A percentile compares a stretch with the other conserved stretches of the same genome.
Conservation (phyloP, 1,140 invertebrate genomes). For the Leptinotarsa defecta region DNA sequence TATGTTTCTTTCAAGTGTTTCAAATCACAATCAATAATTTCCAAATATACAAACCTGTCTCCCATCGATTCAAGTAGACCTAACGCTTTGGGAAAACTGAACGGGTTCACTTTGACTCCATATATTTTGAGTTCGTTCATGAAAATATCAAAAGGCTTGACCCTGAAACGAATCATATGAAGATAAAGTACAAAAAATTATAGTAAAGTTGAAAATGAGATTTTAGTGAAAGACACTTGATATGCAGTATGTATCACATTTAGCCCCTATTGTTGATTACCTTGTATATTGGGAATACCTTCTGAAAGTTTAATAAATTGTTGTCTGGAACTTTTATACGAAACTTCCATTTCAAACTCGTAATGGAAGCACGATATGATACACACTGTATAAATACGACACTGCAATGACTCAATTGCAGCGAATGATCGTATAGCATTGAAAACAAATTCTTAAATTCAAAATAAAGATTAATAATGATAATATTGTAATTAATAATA, state of each 20-base stretch:
- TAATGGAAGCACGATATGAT: no score
- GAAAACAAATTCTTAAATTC: no score
- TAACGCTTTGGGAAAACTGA: conserved; percentile 66
- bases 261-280: neutral
- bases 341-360: neutral
- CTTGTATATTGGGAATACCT: neutral
- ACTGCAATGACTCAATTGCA: no score
- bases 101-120: conserved; percentile 71
- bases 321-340: neutral
- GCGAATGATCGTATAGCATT: no score
- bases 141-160: conserved; percentile 63
- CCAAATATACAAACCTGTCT: conserved; percentile 54
- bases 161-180: conserved; percentile 38
- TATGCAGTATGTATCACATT: no score
- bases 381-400: no score
- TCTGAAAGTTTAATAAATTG: neutral
- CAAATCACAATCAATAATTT: neutral
- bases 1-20: neutral
- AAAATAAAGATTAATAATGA: no score
- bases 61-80: conserved; percentile 64
- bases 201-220: neutral
- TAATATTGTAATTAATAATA: no score
- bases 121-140: conserved; percentile 66
- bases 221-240: neutral
- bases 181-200: neutral